Percentiles rank a stretch among this genome's conserved stretches.
Conservation (phyloP, 2,113 vertebrate species). For the Chrysochloris asiatica region DNA sequence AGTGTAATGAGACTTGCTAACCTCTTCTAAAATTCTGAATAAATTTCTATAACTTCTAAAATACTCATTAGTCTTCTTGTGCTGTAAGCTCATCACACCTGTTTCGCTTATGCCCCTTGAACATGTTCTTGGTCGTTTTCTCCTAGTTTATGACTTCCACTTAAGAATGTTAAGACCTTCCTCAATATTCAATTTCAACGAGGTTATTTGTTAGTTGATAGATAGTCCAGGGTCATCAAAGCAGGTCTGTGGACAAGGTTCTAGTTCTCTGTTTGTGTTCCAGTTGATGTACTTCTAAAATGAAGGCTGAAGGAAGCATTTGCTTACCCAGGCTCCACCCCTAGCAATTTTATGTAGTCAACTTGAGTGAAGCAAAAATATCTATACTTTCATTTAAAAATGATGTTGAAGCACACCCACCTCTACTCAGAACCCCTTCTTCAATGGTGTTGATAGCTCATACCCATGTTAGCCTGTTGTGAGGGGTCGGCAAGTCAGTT, state of each 20-base stretch:
- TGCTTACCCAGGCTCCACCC: neutral
- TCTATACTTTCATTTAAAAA: neutral
- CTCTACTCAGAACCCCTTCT: neutral
- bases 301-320: neutral
- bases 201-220: neutral
- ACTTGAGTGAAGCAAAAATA: neutral
- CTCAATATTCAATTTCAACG: neutral
- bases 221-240: neutral
- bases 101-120: constrained; percentile 1
- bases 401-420: neutral
- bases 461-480: too few relatives aligned
- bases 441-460: neutral
- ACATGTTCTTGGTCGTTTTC: neutral
- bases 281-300: constrained; percentile 31
- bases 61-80: constrained; percentile 71
- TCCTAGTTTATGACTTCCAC: constrained; percentile 2
- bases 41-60: constrained; percentile 52
- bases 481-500: too few relatives aligned
- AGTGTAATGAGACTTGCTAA: constrained; percentile 54
- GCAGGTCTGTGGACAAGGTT: neutral
- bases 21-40: constrained; percentile 63
- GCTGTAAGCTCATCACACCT: constrained; percentile 44
- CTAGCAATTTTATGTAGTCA: constrained; percentile 21
- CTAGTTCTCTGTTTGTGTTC: neutral
- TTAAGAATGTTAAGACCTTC: constrained; percentile 21